phyloP scores from a whole-genome alignment of 2,113 vertebrate species.

The Erythrocercus mccallii region DNA sequence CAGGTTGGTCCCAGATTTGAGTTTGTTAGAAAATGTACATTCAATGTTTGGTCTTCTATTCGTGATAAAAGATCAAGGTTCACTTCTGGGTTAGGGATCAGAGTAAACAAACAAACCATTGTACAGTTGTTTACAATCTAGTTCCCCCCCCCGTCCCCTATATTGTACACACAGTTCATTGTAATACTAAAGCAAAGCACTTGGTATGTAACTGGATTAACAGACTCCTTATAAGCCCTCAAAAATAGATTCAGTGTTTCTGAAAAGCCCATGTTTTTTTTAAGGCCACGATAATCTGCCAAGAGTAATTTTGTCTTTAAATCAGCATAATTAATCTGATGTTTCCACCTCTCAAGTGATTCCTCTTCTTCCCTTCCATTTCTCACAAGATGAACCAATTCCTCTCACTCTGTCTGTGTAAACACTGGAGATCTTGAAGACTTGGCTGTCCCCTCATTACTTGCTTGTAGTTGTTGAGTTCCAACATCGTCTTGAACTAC shows the following conservation, averaged over 20 bases:
- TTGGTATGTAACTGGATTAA: conserved; percentile 71
- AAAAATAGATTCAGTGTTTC: conserved; percentile 74
- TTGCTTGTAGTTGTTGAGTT: conserved; percentile 19
- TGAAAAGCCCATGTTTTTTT: conserved; percentile 88
- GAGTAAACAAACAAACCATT: conserved; percentile 75
- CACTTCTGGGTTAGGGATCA: conserved; percentile 78
- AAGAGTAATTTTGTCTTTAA: conserved; percentile 55
- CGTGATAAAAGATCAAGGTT: conserved; percentile 80
- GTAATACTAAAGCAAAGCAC: conserved; percentile 76
- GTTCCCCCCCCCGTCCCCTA: background rate
- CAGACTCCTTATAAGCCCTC: conserved; percentile 73
- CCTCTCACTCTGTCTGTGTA: conserved; percentile 30
- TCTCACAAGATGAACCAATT: background rate
- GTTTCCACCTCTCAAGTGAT: conserved; percentile 20
- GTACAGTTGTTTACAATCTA: conserved; percentile 70
- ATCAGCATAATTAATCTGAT: conserved; percentile 54
- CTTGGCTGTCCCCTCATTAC: background rate
- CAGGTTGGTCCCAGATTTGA: conserved; percentile 85
- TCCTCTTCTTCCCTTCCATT: conserved; percentile 19
- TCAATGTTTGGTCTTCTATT: conserved; percentile 81
- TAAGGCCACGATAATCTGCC: conserved; percentile 91
- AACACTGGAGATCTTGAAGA: conserved; percentile 60
- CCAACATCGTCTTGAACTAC: conserved; percentile 6
- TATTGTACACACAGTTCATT: conserved; percentile 49
- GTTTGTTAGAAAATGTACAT: conserved; percentile 92